Evolutionary conservation across 2,113 vertebrate genomes (phyloP), one percentile per base, ranked within the genome.

Genomic region (Cettia cetti): DNA sequence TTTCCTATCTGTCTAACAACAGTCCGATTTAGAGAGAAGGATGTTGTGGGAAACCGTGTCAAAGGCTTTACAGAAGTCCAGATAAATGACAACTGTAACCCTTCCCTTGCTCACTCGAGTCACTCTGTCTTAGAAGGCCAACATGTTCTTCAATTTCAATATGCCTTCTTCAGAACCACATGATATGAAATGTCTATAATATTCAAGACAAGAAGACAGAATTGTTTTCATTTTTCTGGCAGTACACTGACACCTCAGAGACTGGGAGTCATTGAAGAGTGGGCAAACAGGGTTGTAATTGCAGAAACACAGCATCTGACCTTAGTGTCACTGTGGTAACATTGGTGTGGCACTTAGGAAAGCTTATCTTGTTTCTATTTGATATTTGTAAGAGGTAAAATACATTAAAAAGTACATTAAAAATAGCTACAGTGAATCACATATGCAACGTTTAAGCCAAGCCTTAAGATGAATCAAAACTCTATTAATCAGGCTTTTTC

Each of bases 1-100:
- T n/a, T 42, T 18, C 7, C 44, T 30, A 47, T 30, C 54, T 13
- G 22, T 52, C 33, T 70, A n/a, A n/a, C 23, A 53, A 39, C 19
- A 70, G 16, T 28, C 39, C 19, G 10, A 9, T 53, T 45, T 39
- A 54, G 39, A 87, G 30, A 45, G n/a, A 70, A 87, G 12, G 28
- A 39, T 54, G 64, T 24, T 39, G 23, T 47, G 20, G 65, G 16
- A 33, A 16, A 40, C 28, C 0, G 0, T 54, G 40, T 9, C 40
- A 87, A 78, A 87, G 24, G 15, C n/a, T 69, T 78, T 70, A 45
- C 11, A 17, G 64, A 33, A 60, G 15, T 39, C 39, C 56, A 61
- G 39, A n/a, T 20, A 28, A 70, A 30, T 39, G 39, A 54, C 8
- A n/a, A 7, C 20, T 9, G 23, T n/a, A 61, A 31, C 28, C 23